phyloP scores from a whole-genome alignment of 2,888 invertebrate genomes.

The Drosophila cracens region DNA sequence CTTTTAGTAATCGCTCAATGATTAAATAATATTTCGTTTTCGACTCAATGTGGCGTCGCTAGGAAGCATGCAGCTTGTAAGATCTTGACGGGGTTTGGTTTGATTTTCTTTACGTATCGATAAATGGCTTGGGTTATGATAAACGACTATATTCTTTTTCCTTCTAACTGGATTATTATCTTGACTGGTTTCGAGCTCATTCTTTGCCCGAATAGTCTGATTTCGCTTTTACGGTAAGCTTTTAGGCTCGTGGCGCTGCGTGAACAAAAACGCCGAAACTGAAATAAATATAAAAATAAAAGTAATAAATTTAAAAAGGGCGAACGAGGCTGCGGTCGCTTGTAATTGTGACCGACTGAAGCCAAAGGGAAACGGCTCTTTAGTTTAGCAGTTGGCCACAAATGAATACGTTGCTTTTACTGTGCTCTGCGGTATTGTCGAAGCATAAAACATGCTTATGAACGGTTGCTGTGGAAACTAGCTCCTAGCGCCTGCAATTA shows the following conservation, averaged over 20 bases:
- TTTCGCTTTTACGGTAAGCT: conserved; percentile 19
- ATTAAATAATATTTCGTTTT: not conserved
- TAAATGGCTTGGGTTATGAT: not conserved
- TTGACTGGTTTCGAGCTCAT: not conserved
- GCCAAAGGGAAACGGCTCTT: not conserved
- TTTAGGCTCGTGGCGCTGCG: conserved; percentile 43
- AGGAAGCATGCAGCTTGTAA: not conserved
- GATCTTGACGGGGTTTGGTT: not conserved
- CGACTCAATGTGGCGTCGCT: not conserved
- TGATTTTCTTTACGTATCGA: not conserved
- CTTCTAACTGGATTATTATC: not conserved
- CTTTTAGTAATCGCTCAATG: too few relatives aligned
- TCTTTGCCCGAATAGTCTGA: not conserved
- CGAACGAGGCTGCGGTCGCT: conserved; percentile 25
- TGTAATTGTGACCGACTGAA: conserved; percentile 19
- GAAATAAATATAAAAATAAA: conserved; percentile 21
- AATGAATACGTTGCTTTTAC: conserved; percentile 35
- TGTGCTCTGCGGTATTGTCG: conserved; percentile 33
- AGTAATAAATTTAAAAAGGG: conserved; percentile 29
- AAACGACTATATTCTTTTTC: not conserved
- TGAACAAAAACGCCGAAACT: conserved; percentile 12
- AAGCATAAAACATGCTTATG: conserved; percentile 68
- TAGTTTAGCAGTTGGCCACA: conserved; percentile 23
- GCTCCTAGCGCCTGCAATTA: conserved; percentile 46
- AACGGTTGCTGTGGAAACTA: conserved; percentile 14